Evolutionary conservation across 2,797 vertebrate genomes (phyloP), one percentile per base, ranked within the genome.

Genomic region (Crocidura indochinensis): DNA sequence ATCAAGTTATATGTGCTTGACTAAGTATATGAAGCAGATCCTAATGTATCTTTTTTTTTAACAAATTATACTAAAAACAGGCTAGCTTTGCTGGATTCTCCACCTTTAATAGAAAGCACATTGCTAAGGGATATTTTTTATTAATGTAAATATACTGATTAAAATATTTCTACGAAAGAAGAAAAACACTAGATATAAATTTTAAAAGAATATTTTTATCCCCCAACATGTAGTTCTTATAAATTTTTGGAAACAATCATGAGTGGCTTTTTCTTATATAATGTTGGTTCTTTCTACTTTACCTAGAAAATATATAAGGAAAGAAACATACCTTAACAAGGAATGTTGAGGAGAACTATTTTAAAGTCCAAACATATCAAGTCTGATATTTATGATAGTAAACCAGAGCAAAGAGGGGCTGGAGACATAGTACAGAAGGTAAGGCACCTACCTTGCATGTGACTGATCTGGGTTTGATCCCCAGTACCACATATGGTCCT

Each of bases 111-210:
- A 51, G 22, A 60, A 1, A 78, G n/a, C 26, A 65, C 27, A 72
- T 31, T 26, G 49, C 78, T 26, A 78, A 29, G 81, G 2, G n/a
- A 94, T 94, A 26, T 73, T 86, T n/a, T 94, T 84, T 12, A 46
- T 88, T 84, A 74, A 78, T 29, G 44, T 64, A 78, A 90, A 89
- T 67, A 81, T 60, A 51, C 46, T 81, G 14, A 1, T 60, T 29
- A 91, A 82, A 94, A 80, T 9, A 60, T 60, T 17, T 17, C 60
- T 22, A 64, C 8, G 29, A 67, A 67, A 27, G 26, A 71, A 80
- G 82, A 64, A 65, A 88, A 72, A 83, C 22, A 46, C 29, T 76
- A 76, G 26, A 62, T 19, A 84, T 46, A 27, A 22, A n/a, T 20
- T 68, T 56, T 85, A 62, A 88, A 88, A 81, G 49, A n/a, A 11